These are phyloP conservation scores for Drosophila kuntzei DNA, from an alignment of 2,888 invertebrate species.

Conservation along the genomic window DNA sequence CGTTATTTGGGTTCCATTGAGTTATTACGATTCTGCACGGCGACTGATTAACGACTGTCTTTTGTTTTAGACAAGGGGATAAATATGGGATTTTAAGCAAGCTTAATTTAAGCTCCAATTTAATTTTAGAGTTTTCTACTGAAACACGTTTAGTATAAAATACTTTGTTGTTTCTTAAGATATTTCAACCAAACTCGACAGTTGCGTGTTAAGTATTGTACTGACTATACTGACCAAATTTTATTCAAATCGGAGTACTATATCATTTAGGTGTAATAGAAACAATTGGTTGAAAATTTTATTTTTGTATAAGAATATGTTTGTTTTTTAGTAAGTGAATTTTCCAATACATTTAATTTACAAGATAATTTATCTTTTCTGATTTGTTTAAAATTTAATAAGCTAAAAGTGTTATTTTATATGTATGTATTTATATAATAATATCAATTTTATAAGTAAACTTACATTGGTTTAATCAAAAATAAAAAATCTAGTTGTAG, in stretches of 20 bases:
- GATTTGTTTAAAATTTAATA: not conserved
- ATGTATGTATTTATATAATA: not conserved
- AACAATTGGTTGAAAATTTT: too few species aligned
- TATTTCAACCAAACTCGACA: not conserved
- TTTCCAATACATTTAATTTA: too few species aligned
- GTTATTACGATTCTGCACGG: constrained; percentile 36
- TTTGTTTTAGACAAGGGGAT: constrained; percentile 42
- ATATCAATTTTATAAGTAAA: not conserved
- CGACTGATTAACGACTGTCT: constrained; percentile 55
- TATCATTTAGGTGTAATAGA: too few species aligned
- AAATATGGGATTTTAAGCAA: not conserved
- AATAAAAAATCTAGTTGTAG: not conserved
- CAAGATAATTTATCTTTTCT: too few species aligned
- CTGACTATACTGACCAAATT: not conserved
- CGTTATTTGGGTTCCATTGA: constrained; percentile 27
- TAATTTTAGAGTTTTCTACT: not conserved
- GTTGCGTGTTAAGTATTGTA: not conserved
- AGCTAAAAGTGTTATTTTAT: not conserved
- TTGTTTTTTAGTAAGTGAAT: too few species aligned
- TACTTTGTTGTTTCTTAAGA: not conserved
- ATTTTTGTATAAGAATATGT: too few species aligned
- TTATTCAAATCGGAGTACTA: too few species aligned
- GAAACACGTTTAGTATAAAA: not conserved
- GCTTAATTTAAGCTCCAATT: constrained; percentile 2
- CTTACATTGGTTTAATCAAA: not conserved